Conservation (phyloP, 2,797 vertebrate genomes). For the Arrhamphus sclerolepis region DNA sequence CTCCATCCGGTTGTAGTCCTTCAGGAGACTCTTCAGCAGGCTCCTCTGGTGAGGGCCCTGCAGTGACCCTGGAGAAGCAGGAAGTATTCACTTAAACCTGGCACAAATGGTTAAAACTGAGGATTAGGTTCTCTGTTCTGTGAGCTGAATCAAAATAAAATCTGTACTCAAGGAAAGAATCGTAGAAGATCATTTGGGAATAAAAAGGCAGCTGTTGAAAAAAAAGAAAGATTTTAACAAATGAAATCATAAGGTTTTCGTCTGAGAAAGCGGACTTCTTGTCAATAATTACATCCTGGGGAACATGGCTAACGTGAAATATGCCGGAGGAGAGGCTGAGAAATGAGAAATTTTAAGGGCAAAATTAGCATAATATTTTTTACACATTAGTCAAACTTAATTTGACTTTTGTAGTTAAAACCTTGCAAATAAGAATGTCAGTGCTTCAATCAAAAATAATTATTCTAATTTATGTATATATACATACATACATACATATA, state of each 20-base stretch:
- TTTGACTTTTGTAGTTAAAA: constrained; percentile 21
- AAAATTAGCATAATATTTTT: constrained; percentile 36
- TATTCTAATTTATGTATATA: constrained; percentile 22
- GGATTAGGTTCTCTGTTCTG: no score
- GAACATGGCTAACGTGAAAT: constrained; percentile 14
- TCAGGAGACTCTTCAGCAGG: constrained; percentile 93
- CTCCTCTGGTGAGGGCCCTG: constrained; percentile 96
- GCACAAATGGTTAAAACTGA: neutral
- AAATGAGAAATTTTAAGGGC: constrained; percentile 31
- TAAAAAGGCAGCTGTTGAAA: neutral
- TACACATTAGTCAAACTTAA: constrained; percentile 25
- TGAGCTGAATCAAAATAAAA: constrained; percentile 10
- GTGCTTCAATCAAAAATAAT: constrained; percentile 17
- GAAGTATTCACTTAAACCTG: neutral
- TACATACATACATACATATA: no score
- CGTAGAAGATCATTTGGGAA: neutral
- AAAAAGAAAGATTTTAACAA: neutral
- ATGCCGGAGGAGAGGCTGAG: neutral
- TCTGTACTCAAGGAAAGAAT: constrained; percentile 8
- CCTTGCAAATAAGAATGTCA: constrained; percentile 8
- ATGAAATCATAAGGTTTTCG: constrained; percentile 27
- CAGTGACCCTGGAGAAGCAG: constrained; percentile 82
- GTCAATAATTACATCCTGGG: constrained; percentile 18
- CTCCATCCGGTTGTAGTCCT: constrained; percentile 96
- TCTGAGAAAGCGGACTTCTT: constrained; percentile 5